A percentile compares a stretch with the other conserved stretches of the same genome.
These are phyloP conservation scores for Trinorchestia longiramus DNA, from an alignment of 1,140 invertebrate genomes.

Conservation along the genomic window DNA sequence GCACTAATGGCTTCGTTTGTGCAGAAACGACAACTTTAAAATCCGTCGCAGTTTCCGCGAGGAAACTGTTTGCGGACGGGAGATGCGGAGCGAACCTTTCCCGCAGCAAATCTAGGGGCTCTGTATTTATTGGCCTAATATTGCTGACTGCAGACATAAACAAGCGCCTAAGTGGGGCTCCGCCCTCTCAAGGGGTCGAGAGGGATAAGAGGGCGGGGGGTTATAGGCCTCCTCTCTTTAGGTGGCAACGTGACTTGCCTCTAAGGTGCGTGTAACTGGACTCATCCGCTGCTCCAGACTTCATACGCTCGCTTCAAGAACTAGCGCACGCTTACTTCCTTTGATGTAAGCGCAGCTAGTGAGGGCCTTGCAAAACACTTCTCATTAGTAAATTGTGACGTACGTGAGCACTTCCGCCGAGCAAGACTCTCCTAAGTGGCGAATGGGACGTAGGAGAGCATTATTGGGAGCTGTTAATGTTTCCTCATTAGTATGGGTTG, in stretches of 20 bases:
- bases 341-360: not conserved
- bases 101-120: constrained; percentile 47
- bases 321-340: not conserved
- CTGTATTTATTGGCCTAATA: constrained; percentile 54
- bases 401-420: not conserved
- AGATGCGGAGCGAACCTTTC: constrained; percentile 48
- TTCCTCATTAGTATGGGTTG: not conserved
- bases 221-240: constrained; percentile 29
- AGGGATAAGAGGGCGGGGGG: not conserved
- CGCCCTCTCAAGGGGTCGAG: constrained; percentile 4
- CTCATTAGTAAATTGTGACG: not conserved
- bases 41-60: constrained; percentile 15
- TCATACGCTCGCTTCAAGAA: constrained; percentile 25
- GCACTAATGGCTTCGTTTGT: constrained; percentile 46
- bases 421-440: not conserved
- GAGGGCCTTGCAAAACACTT: constrained; percentile 6
- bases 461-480: not conserved
- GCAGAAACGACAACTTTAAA: constrained; percentile 35
- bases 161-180: constrained; percentile 50
- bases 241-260: constrained; percentile 46
- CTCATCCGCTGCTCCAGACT: constrained; percentile 15
- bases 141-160: constrained; percentile 54
- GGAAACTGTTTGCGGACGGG: constrained; percentile 50
- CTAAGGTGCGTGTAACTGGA: constrained; percentile 8
- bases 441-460: not conserved